These are phyloP conservation scores for Tipula unca DNA, from an alignment of 2,888 invertebrate species.

Conservation along the genomic window DNA sequence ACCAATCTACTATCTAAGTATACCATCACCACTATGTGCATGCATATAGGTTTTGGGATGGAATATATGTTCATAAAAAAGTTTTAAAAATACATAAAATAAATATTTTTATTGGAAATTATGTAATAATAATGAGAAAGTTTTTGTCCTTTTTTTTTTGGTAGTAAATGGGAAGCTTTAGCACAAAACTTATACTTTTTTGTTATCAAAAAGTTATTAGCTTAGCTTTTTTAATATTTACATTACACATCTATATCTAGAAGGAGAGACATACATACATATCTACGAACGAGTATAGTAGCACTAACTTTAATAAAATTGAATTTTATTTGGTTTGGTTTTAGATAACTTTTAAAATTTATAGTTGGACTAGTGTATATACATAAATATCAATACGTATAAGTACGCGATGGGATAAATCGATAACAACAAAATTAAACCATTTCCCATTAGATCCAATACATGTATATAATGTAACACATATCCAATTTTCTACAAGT, in stretches of 20 bases:
- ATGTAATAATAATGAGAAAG: background rate
- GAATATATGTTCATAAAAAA: background rate
- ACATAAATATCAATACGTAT: background rate
- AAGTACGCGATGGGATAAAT: background rate
- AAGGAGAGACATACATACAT: background rate
- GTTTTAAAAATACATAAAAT: background rate
- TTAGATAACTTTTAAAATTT: background rate
- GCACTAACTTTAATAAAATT: background rate
- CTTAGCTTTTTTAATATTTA: background rate
- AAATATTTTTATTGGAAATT: background rate
- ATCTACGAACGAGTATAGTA: too few species aligned
- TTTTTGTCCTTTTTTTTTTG: background rate
- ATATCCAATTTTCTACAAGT: background rate
- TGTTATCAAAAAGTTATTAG: background rate
- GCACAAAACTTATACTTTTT: background rate
- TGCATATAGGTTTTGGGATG: background rate
- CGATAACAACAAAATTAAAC: background rate
- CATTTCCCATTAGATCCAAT: background rate
- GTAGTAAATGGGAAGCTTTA: background rate
- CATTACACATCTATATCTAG: background rate
- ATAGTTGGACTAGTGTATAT: background rate
- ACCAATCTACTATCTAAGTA: background rate
- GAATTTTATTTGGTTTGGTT: conserved; percentile 2
- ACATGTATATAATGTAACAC: too few species aligned
- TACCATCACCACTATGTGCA: background rate